Evolutionary conservation across 2,113 vertebrate genomes (phyloP), one percentile per base, ranked within the genome.

Genomic region (Neodon shergylaensis): DNA sequence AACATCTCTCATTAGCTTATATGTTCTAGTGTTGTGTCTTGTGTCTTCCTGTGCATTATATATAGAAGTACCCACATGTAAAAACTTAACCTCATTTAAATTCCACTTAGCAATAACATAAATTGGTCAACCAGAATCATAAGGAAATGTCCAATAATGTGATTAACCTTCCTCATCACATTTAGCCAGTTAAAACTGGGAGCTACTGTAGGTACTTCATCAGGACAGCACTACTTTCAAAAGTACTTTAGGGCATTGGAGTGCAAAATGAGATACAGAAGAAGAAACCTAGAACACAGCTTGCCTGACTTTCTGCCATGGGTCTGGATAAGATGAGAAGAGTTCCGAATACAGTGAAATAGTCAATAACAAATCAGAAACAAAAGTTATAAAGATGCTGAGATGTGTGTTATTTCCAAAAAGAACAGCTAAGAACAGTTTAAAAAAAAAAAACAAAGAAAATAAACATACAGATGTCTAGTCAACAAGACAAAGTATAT

Each of bases 161-260:
- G 3, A 52, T 90, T 63, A 83, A 49, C 54, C 89, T 89, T 42
- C 9, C n/a, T 22, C 39, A 74, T 81, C 78, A 52, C 61, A 81
- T 77, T 90, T 78, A 81, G 52, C 52, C 31, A 70, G 73, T 93
- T 85, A 89, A 73, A 94, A 82, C 36, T 61, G 7, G 33, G 14
- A 82, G 16, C 12, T 72, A 14, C 12, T 44, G 4, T 65, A 90
- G 33, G 4, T 33, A 84, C 44, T 86, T 91, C 22, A 72, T 72
- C 54, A 66, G 36, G 16, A 92, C 66, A 92, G 17, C n/a, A 79
- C 65, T 83, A 79, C 85, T 97, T 97, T 95, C n/a, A 61, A 91
- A 97, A 90, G 33, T 61, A 39, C 28, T 81, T 1, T 90, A 65
- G 61, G 26, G 21, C 6, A 88, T 65, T 61, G 74, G 11, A 39